A percentile compares a stretch with the other conserved stretches of the same genome.
These are phyloP conservation scores for Drosophila ficusphila DNA, from an alignment of 1,140 invertebrate genomes.

Conservation along the genomic window DNA sequence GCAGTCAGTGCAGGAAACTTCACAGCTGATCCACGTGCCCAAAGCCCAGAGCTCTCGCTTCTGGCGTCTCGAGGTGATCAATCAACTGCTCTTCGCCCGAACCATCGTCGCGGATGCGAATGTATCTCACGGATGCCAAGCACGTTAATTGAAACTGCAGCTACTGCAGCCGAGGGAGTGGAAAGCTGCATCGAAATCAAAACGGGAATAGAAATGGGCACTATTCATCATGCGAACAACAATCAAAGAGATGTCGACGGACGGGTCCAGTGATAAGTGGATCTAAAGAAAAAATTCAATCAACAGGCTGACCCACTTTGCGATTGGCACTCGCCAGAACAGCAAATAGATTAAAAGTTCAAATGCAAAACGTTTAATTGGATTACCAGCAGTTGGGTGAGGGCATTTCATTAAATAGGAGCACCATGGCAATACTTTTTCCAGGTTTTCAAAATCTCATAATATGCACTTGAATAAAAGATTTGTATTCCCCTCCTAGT, in stretches of 20 bases:
- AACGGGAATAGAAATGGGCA: constrained; percentile 10
- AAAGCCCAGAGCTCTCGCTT: not conserved
- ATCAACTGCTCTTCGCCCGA: constrained; percentile 32
- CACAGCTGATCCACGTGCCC: constrained; percentile 19
- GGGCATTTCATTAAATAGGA: not conserved
- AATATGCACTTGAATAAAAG: too few relatives aligned
- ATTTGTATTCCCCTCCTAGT: too few relatives aligned
- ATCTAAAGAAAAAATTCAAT: constrained; percentile 62
- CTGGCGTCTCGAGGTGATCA: constrained; percentile 43
- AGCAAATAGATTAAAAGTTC: constrained; percentile 65
- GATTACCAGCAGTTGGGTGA: constrained; percentile 14
- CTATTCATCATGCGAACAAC: constrained; percentile 40
- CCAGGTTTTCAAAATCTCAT: constrained; percentile 16
- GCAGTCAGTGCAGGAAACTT: constrained; percentile 21
- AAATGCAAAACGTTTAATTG: constrained; percentile 61
- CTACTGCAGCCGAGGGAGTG: not conserved
- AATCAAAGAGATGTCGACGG: constrained; percentile 66
- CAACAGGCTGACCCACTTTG: constrained; percentile 66
- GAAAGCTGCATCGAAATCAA: constrained; percentile 9
- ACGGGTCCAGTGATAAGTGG: constrained; percentile 51
- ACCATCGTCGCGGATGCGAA: constrained; percentile 21
- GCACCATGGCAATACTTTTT: constrained; percentile 12
- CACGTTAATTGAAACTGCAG: constrained; percentile 51
- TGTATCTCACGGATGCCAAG: constrained; percentile 39
- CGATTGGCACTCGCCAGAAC: not conserved